Evolutionary conservation across 2,797 vertebrate species (phyloP).

Genomic region (Phataginus tricuspis): DNA sequence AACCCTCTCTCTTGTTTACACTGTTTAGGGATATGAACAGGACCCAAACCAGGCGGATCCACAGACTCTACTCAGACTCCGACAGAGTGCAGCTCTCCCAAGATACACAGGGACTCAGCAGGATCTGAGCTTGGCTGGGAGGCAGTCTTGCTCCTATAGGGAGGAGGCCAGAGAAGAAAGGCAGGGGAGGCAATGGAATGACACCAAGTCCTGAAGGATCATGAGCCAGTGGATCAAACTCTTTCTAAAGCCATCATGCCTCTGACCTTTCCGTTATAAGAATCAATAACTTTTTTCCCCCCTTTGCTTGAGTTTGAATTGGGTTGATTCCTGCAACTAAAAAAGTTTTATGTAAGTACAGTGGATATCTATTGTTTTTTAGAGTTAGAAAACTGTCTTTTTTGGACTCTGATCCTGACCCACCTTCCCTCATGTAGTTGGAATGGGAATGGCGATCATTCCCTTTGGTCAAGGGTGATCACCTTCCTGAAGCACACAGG

Average conservation of each 20-base stretch:
- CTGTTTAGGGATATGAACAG: neutral
- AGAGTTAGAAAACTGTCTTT: neutral
- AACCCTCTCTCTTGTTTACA: neutral
- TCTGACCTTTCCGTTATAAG: neutral
- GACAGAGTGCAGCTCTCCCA: neutral
- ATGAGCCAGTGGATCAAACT: neutral
- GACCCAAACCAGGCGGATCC: neutral
- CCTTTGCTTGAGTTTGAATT: neutral
- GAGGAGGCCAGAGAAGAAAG: slow-evolving; percentile 9
- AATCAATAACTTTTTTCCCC: neutral
- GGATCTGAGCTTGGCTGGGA: neutral
- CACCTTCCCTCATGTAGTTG: neutral
- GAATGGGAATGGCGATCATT: neutral
- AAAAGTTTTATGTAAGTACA: neutral
- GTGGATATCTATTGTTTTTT: neutral
- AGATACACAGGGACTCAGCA: neutral
- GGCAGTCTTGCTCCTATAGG: neutral
- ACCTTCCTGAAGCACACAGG: neutral
- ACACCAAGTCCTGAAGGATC: neutral
- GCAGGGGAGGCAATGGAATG: neutral
- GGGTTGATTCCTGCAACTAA: neutral
- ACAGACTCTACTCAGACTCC: neutral
- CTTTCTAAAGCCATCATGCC: neutral
- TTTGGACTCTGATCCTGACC: neutral
- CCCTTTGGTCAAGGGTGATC: neutral